Base-by-base conservation (phyloP, 2,797 vertebrate species). In the Cichlasoma orientale region DNA sequence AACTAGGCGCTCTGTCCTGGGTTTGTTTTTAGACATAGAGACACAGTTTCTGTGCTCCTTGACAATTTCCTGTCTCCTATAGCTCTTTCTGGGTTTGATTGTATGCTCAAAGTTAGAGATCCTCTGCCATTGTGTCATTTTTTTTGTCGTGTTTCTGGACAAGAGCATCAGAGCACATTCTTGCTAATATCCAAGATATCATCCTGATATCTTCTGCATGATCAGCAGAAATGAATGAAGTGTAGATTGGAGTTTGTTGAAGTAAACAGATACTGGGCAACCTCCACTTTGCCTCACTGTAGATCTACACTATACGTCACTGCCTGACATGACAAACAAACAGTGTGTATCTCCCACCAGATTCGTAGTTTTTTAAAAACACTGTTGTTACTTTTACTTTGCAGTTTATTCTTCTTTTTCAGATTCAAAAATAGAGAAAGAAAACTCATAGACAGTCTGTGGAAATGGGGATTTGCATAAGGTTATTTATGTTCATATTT, bases 211-310 rank as follows among this genome's bases (percentile, higher is more conserved):
- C 78, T 84, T 63, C 58, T 76, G 79, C 52, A 41, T 47, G 44
- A 92, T 93, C 86, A 88, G 75, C 87, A 86, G 52, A 89, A 89
- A 84, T 82, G 72, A 1, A 27, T 29, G n/a, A 68, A 29, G n/a
- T 53, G 33, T 53, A 80, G 75, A 86, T 83, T 80, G 78, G 61
- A 77, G 50, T 78, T 87, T 72, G 52, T 41, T 79, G 58, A 79
- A 74, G 55, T 53, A 75, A 78, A 69, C 29, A 63, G 74, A 76
- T 56, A 72, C 33, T 41, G 73, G 69, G 41, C 58, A 75, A 25
- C 52, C 84, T 74, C 14, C 29, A 58, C 44, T 77, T 50, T 47
- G 61, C 61, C 16, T 47, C 41, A n/a, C 23, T 47, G 10, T 47
- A 19, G 23, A 47, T 50, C 12, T 27, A 66, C 14, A 69, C 19